phyloP scores from a whole-genome alignment of 2,113 vertebrate genomes.

The Saguinus imperator region DNA sequence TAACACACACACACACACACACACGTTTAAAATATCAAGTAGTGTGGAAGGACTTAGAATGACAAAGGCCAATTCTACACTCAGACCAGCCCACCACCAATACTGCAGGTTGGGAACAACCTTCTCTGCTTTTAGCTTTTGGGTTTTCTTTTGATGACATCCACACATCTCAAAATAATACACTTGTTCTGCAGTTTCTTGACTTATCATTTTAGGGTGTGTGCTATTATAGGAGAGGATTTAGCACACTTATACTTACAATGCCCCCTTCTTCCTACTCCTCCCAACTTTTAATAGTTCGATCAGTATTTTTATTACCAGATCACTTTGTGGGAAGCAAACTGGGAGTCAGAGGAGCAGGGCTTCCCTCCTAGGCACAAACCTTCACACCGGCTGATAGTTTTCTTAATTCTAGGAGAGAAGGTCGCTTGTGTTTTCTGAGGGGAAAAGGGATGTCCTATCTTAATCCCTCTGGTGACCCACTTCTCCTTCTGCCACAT shows the following conservation, averaged over 20 bases:
- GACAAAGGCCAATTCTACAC: background rate
- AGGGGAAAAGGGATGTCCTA: background rate
- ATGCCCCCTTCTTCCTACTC: background rate
- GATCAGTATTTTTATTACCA: background rate
- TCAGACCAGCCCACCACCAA: background rate
- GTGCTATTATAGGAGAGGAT: background rate
- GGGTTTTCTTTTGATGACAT: background rate
- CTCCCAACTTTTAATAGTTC: background rate
- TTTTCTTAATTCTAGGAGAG: background rate
- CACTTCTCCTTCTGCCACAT: background rate
- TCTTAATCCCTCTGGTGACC: background rate
- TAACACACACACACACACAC: background rate
- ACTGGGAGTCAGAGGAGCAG: background rate
- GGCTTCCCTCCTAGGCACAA: background rate
- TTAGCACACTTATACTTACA: background rate
- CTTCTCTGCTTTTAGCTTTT: background rate
- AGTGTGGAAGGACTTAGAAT: background rate
- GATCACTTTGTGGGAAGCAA: background rate
- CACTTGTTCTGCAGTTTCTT: background rate
- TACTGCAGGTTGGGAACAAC: background rate
- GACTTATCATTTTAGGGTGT: background rate
- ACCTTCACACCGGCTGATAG: background rate
- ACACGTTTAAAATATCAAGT: background rate
- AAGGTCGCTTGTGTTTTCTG: background rate
- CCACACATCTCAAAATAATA: background rate